Base-by-base conservation (phyloP, 2,113 vertebrate species). In the Ophthalmolycus amberensis region DNA sequence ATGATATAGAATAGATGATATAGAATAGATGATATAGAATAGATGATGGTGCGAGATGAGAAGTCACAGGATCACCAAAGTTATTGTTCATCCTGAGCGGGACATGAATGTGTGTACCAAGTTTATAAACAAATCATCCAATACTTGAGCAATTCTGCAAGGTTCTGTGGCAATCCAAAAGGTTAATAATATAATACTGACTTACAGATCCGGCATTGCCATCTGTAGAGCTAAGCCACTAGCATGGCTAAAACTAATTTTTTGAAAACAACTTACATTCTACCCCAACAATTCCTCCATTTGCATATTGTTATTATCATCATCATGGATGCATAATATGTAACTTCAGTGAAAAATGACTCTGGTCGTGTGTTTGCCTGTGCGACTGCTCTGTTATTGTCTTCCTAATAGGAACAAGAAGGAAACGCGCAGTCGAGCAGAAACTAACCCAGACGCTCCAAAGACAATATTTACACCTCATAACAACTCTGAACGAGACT, bases 391-490 rank as follows among this genome's bases (percentile, higher is more conserved):
- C 22, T 67, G 18, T 71, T 85, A 79, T 78, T 81, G 74, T 65
- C 59, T 22, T 29, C 20, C 77, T 46, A 65, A 60, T 76, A 15
- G 66, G 56, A 84, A 59, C 22, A 46, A 32, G 9, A 64, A 67
- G 74, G 79, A 89, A 85, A 63, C 42, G 77, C 14, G 2, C 12
- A 58, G 58, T 44, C 0, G 16, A 75, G 37, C 59, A 71, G 69
- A 85, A 89, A 76, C 66, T 85, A 70, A 72, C 63, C 46, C 67
- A 82, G 71, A 71, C 16, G 38, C 66, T 72, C 74, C 50, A 64
- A 70, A 77, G 54, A 80, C 72, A 93, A 92, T 87, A 91, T 92
- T 94, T 89, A 89, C 65, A 75, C 71, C 38, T 69, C 65, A 69
- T 59, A 14, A 73, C 58, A 75, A 54, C 22, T 52, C 52, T 37